These are phyloP conservation scores for Pyrochroa serraticornis DNA, from an alignment of 2,888 invertebrate species.

Conservation along the genomic window DNA sequence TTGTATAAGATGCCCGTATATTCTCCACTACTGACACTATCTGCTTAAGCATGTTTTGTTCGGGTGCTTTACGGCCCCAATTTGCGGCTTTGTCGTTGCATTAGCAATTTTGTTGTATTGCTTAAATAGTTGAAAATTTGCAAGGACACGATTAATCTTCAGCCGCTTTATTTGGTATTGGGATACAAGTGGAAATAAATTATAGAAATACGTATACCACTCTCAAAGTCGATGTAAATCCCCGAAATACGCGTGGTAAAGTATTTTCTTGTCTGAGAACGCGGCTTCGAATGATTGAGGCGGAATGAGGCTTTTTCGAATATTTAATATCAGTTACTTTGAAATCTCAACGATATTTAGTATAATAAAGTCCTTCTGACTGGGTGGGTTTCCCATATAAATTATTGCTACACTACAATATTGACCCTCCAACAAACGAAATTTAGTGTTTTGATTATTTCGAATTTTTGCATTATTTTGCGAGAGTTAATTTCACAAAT, in stretches of 20 bases:
- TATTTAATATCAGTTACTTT: background rate
- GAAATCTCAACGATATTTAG: too few species aligned
- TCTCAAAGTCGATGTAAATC: conserved; percentile 10
- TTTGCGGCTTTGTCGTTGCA: conserved; percentile 15
- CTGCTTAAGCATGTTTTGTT: conserved; percentile 21
- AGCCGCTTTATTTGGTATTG: conserved; percentile 15
- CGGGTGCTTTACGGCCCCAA: conserved; percentile 17
- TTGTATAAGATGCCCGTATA: conserved; percentile 22
- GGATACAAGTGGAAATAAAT: conserved; percentile 16
- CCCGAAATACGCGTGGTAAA: conserved; percentile 11
- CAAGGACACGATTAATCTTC: conserved; percentile 10
- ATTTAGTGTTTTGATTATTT: background rate
- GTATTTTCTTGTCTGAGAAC: conserved; percentile 7
- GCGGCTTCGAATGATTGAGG: background rate
- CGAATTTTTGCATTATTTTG: too few species aligned
- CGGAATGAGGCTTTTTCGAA: conserved; percentile 7
- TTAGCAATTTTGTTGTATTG: too few species aligned
- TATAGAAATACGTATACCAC: conserved; percentile 10
- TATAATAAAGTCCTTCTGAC: too few species aligned
- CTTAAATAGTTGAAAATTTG: too few species aligned
- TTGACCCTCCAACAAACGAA: conserved; percentile 14
- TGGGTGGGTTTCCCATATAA: conserved; percentile 2
- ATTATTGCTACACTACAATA: conserved; percentile 12
- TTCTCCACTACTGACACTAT: conserved; percentile 14
- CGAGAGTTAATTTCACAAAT: too few species aligned